Conservation (phyloP, 2,888 invertebrate species). For the Ochlodes sylvanus region DNA sequence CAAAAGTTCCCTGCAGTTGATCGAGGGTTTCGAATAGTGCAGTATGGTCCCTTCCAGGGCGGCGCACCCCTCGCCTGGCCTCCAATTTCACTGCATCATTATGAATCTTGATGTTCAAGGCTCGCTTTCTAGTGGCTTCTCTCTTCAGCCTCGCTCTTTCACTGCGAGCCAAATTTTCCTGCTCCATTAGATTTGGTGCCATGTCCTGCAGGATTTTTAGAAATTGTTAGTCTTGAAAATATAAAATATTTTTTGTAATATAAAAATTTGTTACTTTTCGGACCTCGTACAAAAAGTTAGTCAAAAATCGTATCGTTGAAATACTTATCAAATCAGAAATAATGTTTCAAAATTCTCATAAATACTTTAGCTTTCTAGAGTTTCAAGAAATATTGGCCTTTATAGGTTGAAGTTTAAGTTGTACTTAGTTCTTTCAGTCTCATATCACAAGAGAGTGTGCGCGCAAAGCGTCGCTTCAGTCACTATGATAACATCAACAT, state of each 20-base stretch:
- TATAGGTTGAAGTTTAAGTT: background rate
- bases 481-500: background rate
- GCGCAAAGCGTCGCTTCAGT: background rate
- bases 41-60: slow-evolving; percentile 21
- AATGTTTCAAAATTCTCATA: background rate
- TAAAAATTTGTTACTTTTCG: background rate
- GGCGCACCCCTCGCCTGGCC: slow-evolving; percentile 16
- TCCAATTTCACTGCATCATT: slow-evolving; percentile 6
- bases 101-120: slow-evolving; percentile 1
- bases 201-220: slow-evolving; percentile 23
- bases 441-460: slow-evolving; percentile 11
- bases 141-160: slow-evolving; percentile 4
- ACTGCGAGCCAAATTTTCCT: background rate
- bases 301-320: no score
- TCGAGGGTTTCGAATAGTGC: background rate
- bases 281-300: no score
- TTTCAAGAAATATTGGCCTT: no score
- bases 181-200: background rate
- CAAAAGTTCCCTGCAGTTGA: slow-evolving; percentile 10
- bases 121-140: background rate
- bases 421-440: background rate
- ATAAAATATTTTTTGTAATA: slow-evolving; percentile 3
- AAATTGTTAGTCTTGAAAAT: slow-evolving; percentile 13
- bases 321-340: background rate
- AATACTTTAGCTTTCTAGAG: background rate